Evolutionary conservation across 2,797 vertebrate species (phyloP).

Genomic region (Pelobates cultripes): DNA sequence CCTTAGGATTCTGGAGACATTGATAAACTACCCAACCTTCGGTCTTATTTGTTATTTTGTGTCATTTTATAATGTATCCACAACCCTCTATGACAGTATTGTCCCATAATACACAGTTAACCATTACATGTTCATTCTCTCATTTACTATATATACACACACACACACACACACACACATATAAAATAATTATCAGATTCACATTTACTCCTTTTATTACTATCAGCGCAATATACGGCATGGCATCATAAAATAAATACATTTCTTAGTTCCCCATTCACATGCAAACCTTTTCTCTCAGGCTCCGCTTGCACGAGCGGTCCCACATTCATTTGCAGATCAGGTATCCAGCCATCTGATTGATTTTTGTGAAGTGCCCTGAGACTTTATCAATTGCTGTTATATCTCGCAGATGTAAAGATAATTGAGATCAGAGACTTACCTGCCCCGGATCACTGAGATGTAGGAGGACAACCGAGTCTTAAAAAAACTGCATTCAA

Average conservation of each 20-base stretch:
- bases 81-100: no score
- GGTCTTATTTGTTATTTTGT: no score
- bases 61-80: no score
- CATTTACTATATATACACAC: no score
- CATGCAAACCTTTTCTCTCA: conserved; percentile 2
- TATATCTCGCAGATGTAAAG: conserved; percentile 54
- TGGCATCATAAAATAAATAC: not conserved
- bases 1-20: no score
- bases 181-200: no score
- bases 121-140: no score
- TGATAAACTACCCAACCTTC: no score
- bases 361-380: conserved; percentile 52
- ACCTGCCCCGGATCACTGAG: conserved; percentile 47
- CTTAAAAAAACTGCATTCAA: conserved; percentile 21
- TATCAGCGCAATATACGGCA: not conserved
- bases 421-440: conserved; percentile 57
- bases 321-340: conserved; percentile 44
- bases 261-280: not conserved
- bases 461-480: conserved; percentile 35
- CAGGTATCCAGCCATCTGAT: conserved; percentile 50
- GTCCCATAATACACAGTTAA: no score
- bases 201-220: no score
- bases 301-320: conserved; percentile 12
- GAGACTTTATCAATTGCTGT: conserved; percentile 56
- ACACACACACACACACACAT: no score